Evolutionary conservation across 2,888 invertebrate species (phyloP).

Genomic region (Shargacucullia verbasci): DNA sequence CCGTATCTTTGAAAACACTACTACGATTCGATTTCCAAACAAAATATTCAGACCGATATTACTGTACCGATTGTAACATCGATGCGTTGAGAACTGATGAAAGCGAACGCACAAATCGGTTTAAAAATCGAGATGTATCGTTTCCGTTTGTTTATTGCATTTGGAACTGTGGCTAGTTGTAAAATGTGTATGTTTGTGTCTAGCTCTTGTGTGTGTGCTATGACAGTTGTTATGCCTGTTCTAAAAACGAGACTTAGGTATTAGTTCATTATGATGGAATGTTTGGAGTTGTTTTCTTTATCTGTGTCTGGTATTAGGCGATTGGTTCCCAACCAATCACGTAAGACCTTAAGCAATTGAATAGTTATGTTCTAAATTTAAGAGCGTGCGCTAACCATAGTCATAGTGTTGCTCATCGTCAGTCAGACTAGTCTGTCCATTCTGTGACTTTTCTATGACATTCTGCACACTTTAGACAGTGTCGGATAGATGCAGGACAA

Average conservation of each 20-base stretch:
- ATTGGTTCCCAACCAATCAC: too few relatives aligned
- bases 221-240: slow-evolving; percentile 54
- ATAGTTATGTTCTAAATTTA: background rate
- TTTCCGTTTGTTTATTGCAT: slow-evolving; percentile 75
- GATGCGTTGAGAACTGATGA: slow-evolving; percentile 61
- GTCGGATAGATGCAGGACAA: too few relatives aligned
- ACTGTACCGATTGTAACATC: slow-evolving; percentile 59
- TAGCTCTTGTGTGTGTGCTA: slow-evolving; percentile 43
- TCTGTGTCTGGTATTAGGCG: too few relatives aligned
- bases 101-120: slow-evolving; percentile 57
- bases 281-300: slow-evolving; percentile 6
- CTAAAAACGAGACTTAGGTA: slow-evolving; percentile 43
- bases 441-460: too few relatives aligned
- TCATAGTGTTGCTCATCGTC: too few relatives aligned
- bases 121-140: slow-evolving; percentile 77
- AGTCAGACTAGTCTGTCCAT: too few relatives aligned
- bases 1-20: slow-evolving; percentile 32
- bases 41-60: slow-evolving; percentile 36
- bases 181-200: slow-evolving; percentile 61
- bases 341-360: too few relatives aligned
- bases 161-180: slow-evolving; percentile 70
- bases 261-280: slow-evolving; percentile 30
- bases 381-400: too few relatives aligned
- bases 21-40: slow-evolving; percentile 43
- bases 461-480: too few relatives aligned